These are phyloP conservation scores for Machimus atricapillus DNA, from an alignment of 2,888 invertebrate genomes.

Conservation along the genomic window DNA sequence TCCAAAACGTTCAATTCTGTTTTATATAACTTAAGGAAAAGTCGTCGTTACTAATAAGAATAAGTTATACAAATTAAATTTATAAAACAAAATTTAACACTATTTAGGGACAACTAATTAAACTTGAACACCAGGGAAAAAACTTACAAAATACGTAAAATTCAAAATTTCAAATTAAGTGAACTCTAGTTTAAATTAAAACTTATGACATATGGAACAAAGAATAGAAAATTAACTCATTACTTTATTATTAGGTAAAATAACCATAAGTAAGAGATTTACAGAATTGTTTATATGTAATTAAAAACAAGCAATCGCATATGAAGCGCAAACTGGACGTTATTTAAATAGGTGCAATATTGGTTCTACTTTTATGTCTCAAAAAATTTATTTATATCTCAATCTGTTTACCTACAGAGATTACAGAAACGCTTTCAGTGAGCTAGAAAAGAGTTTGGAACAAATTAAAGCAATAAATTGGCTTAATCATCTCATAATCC, in stretches of 20 bases:
- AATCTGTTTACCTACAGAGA: neutral
- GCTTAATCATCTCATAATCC: no score
- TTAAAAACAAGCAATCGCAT: neutral
- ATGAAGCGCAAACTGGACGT: neutral
- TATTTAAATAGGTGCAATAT: neutral
- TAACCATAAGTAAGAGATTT: neutral
- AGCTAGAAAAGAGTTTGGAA: neutral
- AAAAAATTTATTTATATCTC: neutral
- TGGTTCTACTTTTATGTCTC: neutral
- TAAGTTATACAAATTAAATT: neutral
- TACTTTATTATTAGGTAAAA: neutral
- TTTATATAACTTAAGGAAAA: neutral
- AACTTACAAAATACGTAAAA: no score
- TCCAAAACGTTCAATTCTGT: neutral
- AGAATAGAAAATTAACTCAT: no score
- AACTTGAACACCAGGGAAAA: neutral
- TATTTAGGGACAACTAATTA: neutral
- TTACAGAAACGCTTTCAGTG: neutral
- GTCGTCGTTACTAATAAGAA: neutral
- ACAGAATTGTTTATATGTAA: neutral
- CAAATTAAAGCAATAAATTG: neutral
- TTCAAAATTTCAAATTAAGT: no score
- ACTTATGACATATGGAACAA: neutral
- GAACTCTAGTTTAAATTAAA: no score
- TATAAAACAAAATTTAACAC: neutral